Evolutionary conservation across 2,113 vertebrate genomes (phyloP).

Genomic region (Polypterus bichir): DNA sequence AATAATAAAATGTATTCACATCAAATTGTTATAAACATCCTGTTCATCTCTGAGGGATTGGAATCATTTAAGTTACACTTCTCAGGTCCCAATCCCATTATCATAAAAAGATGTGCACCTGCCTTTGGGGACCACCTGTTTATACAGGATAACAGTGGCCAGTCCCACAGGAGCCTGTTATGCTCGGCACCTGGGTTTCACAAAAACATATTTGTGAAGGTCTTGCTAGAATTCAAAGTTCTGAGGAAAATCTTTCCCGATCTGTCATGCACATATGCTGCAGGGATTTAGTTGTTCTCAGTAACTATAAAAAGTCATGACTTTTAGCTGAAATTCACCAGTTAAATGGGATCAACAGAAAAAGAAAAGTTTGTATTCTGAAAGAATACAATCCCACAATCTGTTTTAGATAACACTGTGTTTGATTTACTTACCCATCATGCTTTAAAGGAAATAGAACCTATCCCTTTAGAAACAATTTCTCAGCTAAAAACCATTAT

Average conservation of each 20-base stretch:
- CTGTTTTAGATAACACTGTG: too few relatives aligned
- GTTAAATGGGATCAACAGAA: too few relatives aligned
- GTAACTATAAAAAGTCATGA: too few relatives aligned
- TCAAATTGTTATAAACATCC: background rate
- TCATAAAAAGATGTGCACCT: slow-evolving; percentile 33
- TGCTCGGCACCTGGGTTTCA: slow-evolving; percentile 15
- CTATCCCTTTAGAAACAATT: too few relatives aligned
- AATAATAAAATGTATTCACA: background rate
- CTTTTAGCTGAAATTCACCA: too few relatives aligned
- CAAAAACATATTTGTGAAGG: background rate
- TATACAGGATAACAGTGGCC: slow-evolving; percentile 33
- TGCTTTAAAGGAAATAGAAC: too few relatives aligned
- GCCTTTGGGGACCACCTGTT: slow-evolving; percentile 41
- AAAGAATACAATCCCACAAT: too few relatives aligned
- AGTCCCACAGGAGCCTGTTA: slow-evolving; percentile 30
- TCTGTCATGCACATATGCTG: slow-evolving; percentile 5
- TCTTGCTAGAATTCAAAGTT: slow-evolving; percentile 3
- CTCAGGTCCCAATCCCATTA: slow-evolving; percentile 34
- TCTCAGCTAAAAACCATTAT: too few relatives aligned
- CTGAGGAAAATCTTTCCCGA: slow-evolving; percentile 7
- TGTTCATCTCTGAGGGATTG: background rate
- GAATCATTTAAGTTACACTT: slow-evolving; percentile 27
- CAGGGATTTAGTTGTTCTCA: too few relatives aligned
- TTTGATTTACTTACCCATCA: too few relatives aligned
- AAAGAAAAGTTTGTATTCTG: too few relatives aligned